These are phyloP conservation scores for Centropus bengalensis DNA, from an alignment of 2,113 vertebrate species.

Conservation along the genomic window DNA sequence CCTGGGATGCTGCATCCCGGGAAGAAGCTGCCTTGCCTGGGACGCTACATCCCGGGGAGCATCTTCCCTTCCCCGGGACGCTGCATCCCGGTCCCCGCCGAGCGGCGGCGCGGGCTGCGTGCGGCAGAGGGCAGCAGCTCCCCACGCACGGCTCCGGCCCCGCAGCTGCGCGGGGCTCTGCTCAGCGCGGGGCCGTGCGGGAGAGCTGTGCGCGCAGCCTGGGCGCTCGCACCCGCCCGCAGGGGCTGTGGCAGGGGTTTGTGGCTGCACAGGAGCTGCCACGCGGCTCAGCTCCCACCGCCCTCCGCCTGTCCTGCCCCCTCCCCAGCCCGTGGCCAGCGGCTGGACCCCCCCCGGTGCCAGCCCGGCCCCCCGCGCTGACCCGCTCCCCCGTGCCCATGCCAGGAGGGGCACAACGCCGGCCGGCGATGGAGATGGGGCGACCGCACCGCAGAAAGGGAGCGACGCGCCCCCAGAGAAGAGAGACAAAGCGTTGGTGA, in stretches of 20 bases:
- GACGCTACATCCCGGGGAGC: too few relatives aligned
- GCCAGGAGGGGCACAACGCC: constrained; percentile 1
- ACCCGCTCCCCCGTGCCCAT: not conserved
- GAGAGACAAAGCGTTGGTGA: constrained; percentile 11
- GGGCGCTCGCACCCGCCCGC: not conserved
- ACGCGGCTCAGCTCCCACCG: not conserved
- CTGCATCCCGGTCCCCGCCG: not conserved
- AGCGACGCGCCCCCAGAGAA: not conserved
- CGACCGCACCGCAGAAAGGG: not conserved
- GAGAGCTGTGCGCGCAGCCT: not conserved
- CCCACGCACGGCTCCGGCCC: not conserved
- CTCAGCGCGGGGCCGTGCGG: not conserved
- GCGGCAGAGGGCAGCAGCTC: constrained; percentile 56
- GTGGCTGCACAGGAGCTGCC: not conserved
- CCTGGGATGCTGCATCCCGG: too few relatives aligned
- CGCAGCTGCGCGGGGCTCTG: not conserved
- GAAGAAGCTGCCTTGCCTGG: too few relatives aligned
- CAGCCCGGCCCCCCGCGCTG: not conserved
- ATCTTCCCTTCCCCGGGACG: not conserved
- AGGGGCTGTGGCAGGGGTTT: not conserved
- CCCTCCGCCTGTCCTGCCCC: constrained; percentile 14
- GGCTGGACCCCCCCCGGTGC: constrained; percentile 20
- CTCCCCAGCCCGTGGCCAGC: constrained; percentile 46
- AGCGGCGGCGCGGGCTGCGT: not conserved
- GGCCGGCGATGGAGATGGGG: constrained; percentile 24